Conservation (phyloP, 2,888 invertebrate genomes). For the Dolomedes plantarius region DNA sequence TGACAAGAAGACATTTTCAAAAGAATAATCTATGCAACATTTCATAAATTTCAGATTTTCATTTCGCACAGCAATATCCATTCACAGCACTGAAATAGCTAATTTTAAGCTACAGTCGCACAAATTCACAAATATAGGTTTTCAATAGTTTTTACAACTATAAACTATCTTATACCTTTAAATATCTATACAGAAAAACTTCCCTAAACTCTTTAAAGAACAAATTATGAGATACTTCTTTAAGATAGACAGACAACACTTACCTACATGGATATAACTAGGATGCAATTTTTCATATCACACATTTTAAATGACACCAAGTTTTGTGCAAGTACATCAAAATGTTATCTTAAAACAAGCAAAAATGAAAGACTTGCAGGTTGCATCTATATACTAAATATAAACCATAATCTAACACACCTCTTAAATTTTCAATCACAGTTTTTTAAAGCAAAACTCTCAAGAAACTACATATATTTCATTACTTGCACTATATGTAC, state of each 20-base stretch:
- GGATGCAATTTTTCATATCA: slow-evolving; percentile 47
- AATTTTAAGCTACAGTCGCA: background rate
- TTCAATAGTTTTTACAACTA: slow-evolving; percentile 5
- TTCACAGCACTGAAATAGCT: background rate
- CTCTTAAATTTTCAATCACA: background rate
- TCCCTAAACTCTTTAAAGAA: background rate
- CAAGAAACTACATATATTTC: background rate
- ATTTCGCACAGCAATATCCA: background rate
- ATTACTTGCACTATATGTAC: slow-evolving; percentile 1
- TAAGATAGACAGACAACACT: slow-evolving; percentile 35
- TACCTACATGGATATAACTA: slow-evolving; percentile 38
- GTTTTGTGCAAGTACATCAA: slow-evolving; percentile 62
- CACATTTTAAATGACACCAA: slow-evolving; percentile 60
- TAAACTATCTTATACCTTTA: background rate
- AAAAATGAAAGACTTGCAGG: slow-evolving; percentile 24
- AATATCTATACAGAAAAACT: slow-evolving; percentile 43
- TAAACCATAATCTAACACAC: background rate
- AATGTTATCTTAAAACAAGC: slow-evolving; percentile 44
- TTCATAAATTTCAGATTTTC: background rate
- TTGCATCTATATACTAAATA: slow-evolving; percentile 12
- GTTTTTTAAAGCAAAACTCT: background rate
- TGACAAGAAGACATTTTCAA: slow-evolving; percentile 5
- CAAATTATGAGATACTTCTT: background rate
- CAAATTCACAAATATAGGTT: slow-evolving; percentile 1
- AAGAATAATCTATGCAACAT: background rate